Base-by-base conservation (phyloP, 2,113 vertebrate genomes). In the Silurus asotus region DNA sequence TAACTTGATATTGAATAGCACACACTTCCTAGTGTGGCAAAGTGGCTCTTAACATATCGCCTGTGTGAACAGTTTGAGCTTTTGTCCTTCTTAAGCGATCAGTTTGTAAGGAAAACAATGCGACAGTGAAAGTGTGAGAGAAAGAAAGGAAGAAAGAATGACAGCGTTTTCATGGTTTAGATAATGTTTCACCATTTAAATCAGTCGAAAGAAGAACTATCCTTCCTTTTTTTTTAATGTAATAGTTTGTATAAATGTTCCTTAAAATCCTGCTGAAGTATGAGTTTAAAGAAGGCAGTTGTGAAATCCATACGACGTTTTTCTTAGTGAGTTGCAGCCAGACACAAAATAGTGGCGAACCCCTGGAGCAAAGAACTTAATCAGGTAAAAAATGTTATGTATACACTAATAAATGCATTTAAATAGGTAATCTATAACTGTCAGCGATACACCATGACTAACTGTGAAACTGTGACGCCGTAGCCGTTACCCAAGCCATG, bases 61-160 rank as follows among this genome's bases (percentile, higher is more conserved):
- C 78, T 49, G 45, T 81, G 79, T 49, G 79, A 64, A 81, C 79
- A 81, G 19, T 81, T 6, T 28, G 78, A 37, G 78, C 55, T 81
- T 79, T 81, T 81, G 78, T 81, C 58, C 20, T 19, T 56, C 17
- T 48, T 19, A 17, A 4, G n/a, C 55, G 37, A 62, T 81, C 58
- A 23, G 59, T 64, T 25, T 64, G 59, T 51, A n/a, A 51, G 59
- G 65, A 81, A 23, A 81, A 64, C 79, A 81, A 51, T 1, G 1
- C 49, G 45, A 1, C 15, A 5, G 15, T 19, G 55, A 59, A 59
- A 10, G 45, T 65, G 37, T 72, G 77, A 9, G 55, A 10, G 77
- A 10, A 19, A 80, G 19, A 58, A 15, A 17, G 23, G 61, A 15
- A 17, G 76, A 80, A 61, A 20, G 51, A 61, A 8, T 7, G 8